Percentiles rank a stretch among this genome's conserved stretches.
Evolutionary conservation across 2,113 vertebrate species (phyloP).

Genomic region (Ciconia stormi): DNA sequence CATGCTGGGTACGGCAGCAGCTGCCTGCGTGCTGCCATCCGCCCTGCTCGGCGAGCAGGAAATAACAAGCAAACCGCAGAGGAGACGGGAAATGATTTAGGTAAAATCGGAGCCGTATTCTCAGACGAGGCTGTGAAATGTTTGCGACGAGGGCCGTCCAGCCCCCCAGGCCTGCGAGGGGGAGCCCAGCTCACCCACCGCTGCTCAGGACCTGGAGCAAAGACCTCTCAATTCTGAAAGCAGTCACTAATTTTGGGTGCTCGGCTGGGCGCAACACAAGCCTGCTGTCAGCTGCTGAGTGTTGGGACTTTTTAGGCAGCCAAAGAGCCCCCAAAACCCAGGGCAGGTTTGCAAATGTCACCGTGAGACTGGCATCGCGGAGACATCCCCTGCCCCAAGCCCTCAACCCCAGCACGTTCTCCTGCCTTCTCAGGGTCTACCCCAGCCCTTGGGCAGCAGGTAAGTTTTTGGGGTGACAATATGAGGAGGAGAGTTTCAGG

Average conservation of each 20-base stretch:
- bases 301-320: not conserved
- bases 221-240: not conserved
- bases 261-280: fast-evolving
- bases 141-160: fast-evolving
- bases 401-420: fast-evolving
- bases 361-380: fast-evolving
- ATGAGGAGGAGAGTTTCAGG: fast-evolving
- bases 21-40: not conserved
- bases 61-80: constrained; percentile 56
- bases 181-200: not conserved
- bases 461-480: not conserved
- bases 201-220: not conserved
- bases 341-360: not conserved
- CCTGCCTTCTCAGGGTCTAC: not conserved
- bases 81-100: constrained; percentile 28
- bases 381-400: not conserved
- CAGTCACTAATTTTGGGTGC: not conserved
- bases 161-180: not conserved
- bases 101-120: not conserved
- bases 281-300: not conserved
- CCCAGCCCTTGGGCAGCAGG: not conserved
- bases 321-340: not conserved
- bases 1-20: fast-evolving
- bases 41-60: not conserved
- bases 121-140: not conserved